Percentiles rank a stretch among this genome's conserved stretches.
Evolutionary conservation across 1,140 invertebrate genomes (phyloP).

Genomic region (Hormaphis cornu): DNA sequence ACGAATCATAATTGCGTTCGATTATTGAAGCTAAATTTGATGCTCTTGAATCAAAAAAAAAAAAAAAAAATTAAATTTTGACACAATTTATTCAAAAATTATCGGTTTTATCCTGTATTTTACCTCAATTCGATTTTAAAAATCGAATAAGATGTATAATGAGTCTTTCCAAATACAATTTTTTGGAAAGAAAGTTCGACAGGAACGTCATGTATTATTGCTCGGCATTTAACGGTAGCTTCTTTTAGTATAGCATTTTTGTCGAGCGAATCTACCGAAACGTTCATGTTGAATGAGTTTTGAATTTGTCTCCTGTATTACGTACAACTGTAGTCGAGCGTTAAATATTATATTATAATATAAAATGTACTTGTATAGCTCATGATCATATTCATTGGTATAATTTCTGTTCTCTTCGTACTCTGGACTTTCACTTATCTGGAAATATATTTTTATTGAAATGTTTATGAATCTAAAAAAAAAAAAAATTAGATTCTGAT

Average conservation of each 20-base stretch:
- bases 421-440: background rate
- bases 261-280: background rate
- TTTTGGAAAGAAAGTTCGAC: constrained; percentile 12
- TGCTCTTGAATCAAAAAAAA: background rate
- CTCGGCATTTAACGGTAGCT: background rate
- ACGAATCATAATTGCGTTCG: background rate
- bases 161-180: constrained; percentile 5
- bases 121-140: constrained; percentile 15
- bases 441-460: background rate
- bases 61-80: background rate
- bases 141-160: background rate
- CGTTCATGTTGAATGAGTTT: background rate
- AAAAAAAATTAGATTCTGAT: too few species aligned
- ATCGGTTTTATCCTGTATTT: background rate
- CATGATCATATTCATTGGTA: background rate
- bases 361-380: background rate
- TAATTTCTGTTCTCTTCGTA: background rate
- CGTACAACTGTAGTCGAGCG: background rate
- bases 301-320: background rate
- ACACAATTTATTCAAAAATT: background rate
- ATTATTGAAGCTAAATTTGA: background rate
- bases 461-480: background rate
- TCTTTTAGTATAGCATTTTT: background rate
- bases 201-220: background rate
- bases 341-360: background rate